Conservation (phyloP, 2,797 vertebrate genomes). For the Lithobates pipiens region DNA sequence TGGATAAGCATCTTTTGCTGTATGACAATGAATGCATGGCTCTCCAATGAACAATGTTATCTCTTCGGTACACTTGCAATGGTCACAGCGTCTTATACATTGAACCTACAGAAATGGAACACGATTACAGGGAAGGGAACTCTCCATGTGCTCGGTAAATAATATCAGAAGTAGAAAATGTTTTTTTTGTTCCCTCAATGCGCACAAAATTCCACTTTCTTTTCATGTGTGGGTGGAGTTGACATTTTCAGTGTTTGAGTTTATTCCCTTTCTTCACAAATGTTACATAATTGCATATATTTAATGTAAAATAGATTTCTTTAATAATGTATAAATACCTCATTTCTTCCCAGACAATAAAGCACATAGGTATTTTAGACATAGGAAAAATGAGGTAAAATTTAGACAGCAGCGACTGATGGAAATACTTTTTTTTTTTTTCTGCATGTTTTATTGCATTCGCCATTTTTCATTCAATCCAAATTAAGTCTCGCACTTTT, state of each 20-base stretch:
- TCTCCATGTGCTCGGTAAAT: background rate
- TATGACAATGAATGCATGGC: conserved; percentile 17
- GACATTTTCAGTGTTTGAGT: conserved; percentile 4
- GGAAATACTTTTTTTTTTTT: too few species aligned
- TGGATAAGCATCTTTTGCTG: conserved; percentile 16
- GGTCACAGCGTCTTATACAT: background rate
- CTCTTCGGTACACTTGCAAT: conserved; percentile 24
- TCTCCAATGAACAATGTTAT: conserved; percentile 31
- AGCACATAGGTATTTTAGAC: background rate
- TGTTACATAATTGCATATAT: conserved; percentile 10
- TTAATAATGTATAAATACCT: background rate
- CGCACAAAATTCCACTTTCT: background rate
- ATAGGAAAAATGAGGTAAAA: background rate
- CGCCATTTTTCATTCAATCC: too few species aligned
- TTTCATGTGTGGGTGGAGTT: background rate
- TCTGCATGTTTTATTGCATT: too few species aligned
- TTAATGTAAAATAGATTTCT: background rate
- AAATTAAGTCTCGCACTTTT: too few species aligned
- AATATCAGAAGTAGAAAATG: background rate
- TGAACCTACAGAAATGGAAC: background rate
- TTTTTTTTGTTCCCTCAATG: background rate
- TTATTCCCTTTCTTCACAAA: background rate
- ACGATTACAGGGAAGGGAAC: background rate
- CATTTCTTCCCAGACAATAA: background rate
- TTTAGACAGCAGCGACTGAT: background rate